Conservation (phyloP, 2,888 invertebrate genomes). For the Punctoribates punctum region DNA sequence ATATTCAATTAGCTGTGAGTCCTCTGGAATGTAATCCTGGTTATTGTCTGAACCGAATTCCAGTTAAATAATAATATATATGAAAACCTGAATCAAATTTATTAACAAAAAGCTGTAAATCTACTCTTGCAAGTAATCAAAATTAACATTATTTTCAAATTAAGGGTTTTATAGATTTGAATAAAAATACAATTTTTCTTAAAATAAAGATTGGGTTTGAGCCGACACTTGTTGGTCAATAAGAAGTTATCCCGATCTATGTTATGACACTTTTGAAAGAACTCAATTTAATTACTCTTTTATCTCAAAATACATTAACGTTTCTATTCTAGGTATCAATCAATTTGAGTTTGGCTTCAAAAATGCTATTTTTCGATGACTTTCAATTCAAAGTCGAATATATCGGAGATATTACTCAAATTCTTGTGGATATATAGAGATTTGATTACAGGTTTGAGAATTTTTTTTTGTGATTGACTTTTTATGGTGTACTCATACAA, state of each 20-base stretch:
- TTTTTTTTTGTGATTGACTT: not conserved
- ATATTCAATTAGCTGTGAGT: no score
- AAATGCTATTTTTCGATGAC: no score
- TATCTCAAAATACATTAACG: no score
- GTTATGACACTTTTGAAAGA: no score
- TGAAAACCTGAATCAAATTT: not conserved
- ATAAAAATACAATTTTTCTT: not conserved
- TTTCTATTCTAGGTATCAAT: no score
- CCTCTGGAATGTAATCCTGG: no score
- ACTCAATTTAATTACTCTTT: no score
- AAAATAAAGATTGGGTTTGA: not conserved
- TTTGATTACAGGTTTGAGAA: constrained; percentile 9
- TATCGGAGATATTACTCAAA: not conserved
- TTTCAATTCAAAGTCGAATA: not conserved
- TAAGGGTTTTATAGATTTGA: not conserved
- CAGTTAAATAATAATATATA: not conserved
- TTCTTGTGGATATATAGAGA: not conserved
- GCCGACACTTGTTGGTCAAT: not conserved
- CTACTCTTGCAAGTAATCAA: not conserved
- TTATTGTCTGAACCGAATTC: not conserved
- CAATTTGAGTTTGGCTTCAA: no score
- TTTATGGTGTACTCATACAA: no score
- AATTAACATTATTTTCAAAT: not conserved
- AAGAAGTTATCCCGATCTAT: not conserved
- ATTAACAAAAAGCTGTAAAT: not conserved